phyloP scores from a whole-genome alignment of 1,140 invertebrate species.

The Asbolus verrucosus region DNA sequence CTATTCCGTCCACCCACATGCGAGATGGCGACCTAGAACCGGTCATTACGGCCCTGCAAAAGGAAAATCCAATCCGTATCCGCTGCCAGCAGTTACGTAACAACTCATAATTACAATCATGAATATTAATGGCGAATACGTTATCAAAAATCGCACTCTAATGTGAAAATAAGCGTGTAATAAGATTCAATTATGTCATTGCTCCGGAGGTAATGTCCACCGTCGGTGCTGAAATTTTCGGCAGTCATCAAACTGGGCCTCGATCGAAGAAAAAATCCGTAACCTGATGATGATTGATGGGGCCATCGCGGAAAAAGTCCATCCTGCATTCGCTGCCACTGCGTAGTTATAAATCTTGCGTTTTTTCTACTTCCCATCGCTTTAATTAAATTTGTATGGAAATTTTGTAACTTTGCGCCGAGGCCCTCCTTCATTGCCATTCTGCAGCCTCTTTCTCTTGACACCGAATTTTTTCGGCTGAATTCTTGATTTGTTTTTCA shows the following conservation, averaged over 20 bases:
- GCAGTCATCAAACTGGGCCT: background rate
- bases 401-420: too few species aligned
- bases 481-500: too few species aligned
- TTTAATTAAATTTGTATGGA: too few species aligned
- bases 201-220: slow-evolving; percentile 43
- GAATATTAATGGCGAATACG: slow-evolving; percentile 49
- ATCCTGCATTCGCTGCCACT: too few species aligned
- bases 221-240: slow-evolving; percentile 12
- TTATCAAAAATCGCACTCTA: slow-evolving; percentile 49
- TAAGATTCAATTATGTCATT: slow-evolving; percentile 55
- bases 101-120: slow-evolving; percentile 50
- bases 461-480: too few species aligned
- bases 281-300: too few species aligned
- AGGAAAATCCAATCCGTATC: slow-evolving; percentile 51
- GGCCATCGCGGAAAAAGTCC: too few species aligned
- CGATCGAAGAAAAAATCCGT: too few species aligned
- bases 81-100: slow-evolving; percentile 48
- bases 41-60: slow-evolving; percentile 47
- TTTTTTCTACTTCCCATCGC: too few species aligned
- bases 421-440: too few species aligned
- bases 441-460: too few species aligned
- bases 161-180: slow-evolving; percentile 54
- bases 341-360: too few species aligned
- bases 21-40: slow-evolving; percentile 35
- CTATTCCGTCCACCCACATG: slow-evolving; percentile 46